phyloP scores from a whole-genome alignment of 2,888 invertebrate genomes.

The Thereva nobilitata region DNA sequence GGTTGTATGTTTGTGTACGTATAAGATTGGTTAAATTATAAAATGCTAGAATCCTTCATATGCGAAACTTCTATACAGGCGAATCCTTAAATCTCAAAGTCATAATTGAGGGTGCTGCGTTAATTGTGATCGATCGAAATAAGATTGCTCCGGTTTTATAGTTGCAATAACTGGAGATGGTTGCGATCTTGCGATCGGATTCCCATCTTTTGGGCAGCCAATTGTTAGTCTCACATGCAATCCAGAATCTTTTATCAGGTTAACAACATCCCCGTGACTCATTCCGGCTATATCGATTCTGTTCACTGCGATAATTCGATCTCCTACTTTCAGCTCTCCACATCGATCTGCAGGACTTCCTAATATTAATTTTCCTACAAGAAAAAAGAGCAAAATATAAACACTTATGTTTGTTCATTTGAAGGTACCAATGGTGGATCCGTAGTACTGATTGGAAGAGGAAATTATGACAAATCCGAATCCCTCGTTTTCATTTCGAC shows the following conservation, averaged over 20 bases:
- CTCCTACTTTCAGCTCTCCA: constrained; percentile 87
- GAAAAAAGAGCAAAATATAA: constrained; percentile 10
- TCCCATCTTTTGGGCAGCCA: constrained; percentile 52
- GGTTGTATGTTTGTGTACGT: no score
- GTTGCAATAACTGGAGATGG: constrained; percentile 45
- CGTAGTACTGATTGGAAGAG: constrained; percentile 77
- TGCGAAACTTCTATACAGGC: constrained; percentile 57
- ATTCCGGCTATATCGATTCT: constrained; percentile 87
- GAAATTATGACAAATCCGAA: constrained; percentile 99
- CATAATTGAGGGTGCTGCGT: constrained; percentile 56
- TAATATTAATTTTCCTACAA: constrained; percentile 86
- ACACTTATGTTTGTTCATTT: neutral
- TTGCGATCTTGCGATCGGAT: constrained; percentile 9
- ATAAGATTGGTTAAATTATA: neutral
- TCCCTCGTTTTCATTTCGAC: constrained; percentile 89
- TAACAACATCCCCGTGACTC: constrained; percentile 95
- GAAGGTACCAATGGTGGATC: constrained; percentile 79
- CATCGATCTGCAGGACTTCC: constrained; percentile 95
- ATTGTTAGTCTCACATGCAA: constrained; percentile 86
- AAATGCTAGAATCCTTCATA: constrained; percentile 43
- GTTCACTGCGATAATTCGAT: constrained; percentile 95
- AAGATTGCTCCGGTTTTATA: constrained; percentile 38
- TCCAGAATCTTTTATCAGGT: constrained; percentile 95
- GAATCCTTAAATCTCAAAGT: constrained; percentile 57
- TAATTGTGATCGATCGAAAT: constrained; percentile 47